Percentiles rank a stretch among this genome's conserved stretches.
Evolutionary conservation across 2,888 invertebrate genomes (phyloP).

Genomic region (Platerodrilus igneus): DNA sequence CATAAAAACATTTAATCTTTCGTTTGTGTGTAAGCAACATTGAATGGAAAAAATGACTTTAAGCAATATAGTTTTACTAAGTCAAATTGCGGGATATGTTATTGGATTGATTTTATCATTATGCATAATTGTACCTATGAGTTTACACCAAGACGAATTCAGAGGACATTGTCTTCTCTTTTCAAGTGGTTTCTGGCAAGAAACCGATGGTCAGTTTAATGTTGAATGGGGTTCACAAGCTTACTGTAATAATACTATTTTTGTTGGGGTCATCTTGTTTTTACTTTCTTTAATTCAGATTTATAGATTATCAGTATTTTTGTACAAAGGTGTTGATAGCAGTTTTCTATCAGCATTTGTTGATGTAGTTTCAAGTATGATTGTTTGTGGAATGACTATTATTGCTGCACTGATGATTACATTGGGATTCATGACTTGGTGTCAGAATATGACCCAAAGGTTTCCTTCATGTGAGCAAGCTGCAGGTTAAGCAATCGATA

Average conservation of each 20-base stretch:
- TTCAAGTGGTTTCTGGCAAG: conserved; percentile 79
- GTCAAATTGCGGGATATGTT: conserved; percentile 85
- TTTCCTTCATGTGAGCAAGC: conserved; percentile 88
- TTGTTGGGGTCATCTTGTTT: conserved; percentile 71
- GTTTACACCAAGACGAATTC: conserved; percentile 81
- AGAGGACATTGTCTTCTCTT: conserved; percentile 88
- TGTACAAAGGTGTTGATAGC: conserved; percentile 77
- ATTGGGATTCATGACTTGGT: conserved; percentile 90
- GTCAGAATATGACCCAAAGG: conserved; percentile 76
- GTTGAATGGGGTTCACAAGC: conserved; percentile 80
- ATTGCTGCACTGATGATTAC: conserved; percentile 81
- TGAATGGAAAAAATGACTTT: conserved; percentile 66
- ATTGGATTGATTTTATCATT: conserved; percentile 79
- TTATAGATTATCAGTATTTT: conserved; percentile 67
- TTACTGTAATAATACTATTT: conserved; percentile 83
- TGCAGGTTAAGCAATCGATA: conserved; percentile 80
- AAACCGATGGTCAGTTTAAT: conserved; percentile 71
- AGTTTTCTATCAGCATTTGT: conserved; percentile 86
- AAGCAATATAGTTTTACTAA: conserved; percentile 74
- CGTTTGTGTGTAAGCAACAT: too few species aligned
- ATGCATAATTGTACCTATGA: conserved; percentile 82
- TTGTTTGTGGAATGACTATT: conserved; percentile 69
- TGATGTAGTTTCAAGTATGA: conserved; percentile 72
- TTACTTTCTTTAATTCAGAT: conserved; percentile 74
- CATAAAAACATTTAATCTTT: background rate